These are phyloP conservation scores for Zophobas morio DNA, from an alignment of 1,140 invertebrate genomes.

Conservation along the genomic window DNA sequence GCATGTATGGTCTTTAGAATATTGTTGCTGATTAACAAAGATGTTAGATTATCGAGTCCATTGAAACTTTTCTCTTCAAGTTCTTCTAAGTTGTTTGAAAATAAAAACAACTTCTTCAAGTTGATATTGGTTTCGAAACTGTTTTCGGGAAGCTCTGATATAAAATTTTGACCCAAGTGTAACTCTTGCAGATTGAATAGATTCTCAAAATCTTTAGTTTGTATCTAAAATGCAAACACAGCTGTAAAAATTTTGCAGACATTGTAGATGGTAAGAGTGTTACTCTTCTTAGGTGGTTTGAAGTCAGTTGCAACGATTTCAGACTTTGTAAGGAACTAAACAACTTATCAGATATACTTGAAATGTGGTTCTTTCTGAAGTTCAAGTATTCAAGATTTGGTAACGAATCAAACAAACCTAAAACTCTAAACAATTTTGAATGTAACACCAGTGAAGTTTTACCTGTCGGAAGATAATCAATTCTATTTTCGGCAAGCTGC, in stretches of 20 bases:
- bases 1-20: slow-evolving; percentile 61
- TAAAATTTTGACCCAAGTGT: slow-evolving; percentile 64
- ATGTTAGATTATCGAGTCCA: slow-evolving; percentile 63
- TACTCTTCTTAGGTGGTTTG: slow-evolving; percentile 64
- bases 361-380: slow-evolving; percentile 70
- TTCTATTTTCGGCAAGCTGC: slow-evolving; percentile 74
- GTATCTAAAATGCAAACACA: slow-evolving; percentile 54
- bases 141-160: slow-evolving; percentile 61
- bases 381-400: slow-evolving; percentile 70
- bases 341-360: slow-evolving; percentile 65
- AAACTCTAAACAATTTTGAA: slow-evolving; percentile 27
- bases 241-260: too few species aligned
- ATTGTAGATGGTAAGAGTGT: neutral
- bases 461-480: slow-evolving; percentile 65
- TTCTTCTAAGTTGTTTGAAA: slow-evolving; percentile 65
- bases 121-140: slow-evolving; percentile 58
- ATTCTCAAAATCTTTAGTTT: slow-evolving; percentile 58
- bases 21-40: slow-evolving; percentile 65
- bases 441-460: neutral
- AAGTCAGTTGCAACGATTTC: slow-evolving; percentile 67
- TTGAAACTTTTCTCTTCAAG: slow-evolving; percentile 61
- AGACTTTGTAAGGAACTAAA: slow-evolving; percentile 69
- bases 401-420: slow-evolving; percentile 68
- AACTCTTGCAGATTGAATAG: slow-evolving; percentile 62
- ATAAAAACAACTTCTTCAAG: slow-evolving; percentile 64